Evolutionary conservation across 2,113 vertebrate species (phyloP), one percentile per base, ranked within the genome.

Genomic region (Oreochromis spilurus): DNA sequence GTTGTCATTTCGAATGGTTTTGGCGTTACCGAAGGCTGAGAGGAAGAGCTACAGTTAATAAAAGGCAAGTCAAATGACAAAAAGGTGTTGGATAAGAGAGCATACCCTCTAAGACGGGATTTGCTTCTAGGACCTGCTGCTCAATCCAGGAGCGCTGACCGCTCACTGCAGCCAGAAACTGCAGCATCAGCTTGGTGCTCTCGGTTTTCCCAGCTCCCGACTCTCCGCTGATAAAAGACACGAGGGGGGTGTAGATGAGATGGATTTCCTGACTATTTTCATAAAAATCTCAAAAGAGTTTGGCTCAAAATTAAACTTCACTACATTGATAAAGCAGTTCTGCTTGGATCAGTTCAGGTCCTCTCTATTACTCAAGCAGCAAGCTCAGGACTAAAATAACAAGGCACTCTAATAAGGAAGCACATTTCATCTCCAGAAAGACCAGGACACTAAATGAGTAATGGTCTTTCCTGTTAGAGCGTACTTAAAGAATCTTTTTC

Each of bases 161-260:
- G 2, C 98, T 99, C 58, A 99, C 91, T 1, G 97, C 97, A 78
- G 98, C 97, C 93, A 99, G 93, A 93, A 97, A 99, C 93, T 99
- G 98, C 87, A 99, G 93, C 94, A 99, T 97, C 82, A 99, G 94
- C 90, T 99, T 99, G 36, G 98, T 98, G 93, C 96, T 99, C 95
- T 99, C 99, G 0, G 99, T 99, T 96, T 99, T 99, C 16, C 99
- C 98, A 48, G 99, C 97, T 87, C 99, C 99, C 7, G 98, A 99
- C 93, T 99, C 99, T 4, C 99, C 99, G 38, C 99, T 99, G 93
- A 50, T 83, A 80, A 81, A 6, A 70, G 12, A 79, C 13, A 77
- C 0, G 6, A 50, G 4, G 16, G 26, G 17, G 45, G 0, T 50
- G 16, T 19, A 34, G 72, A 13, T 9, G 26, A 4, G 16, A 31